Evolutionary conservation across 2,113 vertebrate species (phyloP).

Genomic region (Nothoprocta pentlandii): DNA sequence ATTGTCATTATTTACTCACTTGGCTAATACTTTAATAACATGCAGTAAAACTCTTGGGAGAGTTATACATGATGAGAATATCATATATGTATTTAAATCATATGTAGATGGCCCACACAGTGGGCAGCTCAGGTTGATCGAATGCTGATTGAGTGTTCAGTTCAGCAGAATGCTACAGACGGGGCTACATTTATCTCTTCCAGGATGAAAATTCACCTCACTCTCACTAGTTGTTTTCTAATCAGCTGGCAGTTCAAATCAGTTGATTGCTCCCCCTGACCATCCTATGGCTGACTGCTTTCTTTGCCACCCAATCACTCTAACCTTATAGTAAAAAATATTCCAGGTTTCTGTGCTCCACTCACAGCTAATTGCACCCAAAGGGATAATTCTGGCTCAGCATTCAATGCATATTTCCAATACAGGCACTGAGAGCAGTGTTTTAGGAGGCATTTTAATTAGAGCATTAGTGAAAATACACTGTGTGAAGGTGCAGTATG

Average conservation of each 20-base stretch:
- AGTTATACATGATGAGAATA: neutral
- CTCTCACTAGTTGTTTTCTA: neutral
- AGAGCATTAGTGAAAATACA: conserved; percentile 30
- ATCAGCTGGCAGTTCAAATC: conserved; percentile 42
- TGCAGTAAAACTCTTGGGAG: neutral
- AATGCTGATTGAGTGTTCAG: conserved; percentile 10
- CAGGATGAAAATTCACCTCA: conserved; percentile 35
- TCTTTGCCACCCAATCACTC: conserved; percentile 1
- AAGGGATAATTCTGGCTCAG: neutral
- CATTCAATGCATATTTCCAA: neutral
- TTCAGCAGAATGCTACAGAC: neutral
- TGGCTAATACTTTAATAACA: neutral
- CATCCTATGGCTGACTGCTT: neutral
- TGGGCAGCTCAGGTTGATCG: neutral
- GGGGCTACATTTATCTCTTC: conserved; percentile 4
- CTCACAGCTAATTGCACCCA: conserved; percentile 17
- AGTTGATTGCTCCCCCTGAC: conserved; percentile 31
- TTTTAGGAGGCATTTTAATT: conserved; percentile 19
- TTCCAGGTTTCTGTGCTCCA: neutral
- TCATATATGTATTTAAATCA: neutral
- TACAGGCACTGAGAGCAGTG: conserved; percentile 9
- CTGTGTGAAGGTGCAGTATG: neutral
- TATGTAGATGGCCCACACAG: neutral
- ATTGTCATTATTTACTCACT: neutral
- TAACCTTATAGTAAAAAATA: conserved; percentile 32